phyloP scores from a whole-genome alignment of 2,888 invertebrate genomes.

The Troglohyphantes excavatus region DNA sequence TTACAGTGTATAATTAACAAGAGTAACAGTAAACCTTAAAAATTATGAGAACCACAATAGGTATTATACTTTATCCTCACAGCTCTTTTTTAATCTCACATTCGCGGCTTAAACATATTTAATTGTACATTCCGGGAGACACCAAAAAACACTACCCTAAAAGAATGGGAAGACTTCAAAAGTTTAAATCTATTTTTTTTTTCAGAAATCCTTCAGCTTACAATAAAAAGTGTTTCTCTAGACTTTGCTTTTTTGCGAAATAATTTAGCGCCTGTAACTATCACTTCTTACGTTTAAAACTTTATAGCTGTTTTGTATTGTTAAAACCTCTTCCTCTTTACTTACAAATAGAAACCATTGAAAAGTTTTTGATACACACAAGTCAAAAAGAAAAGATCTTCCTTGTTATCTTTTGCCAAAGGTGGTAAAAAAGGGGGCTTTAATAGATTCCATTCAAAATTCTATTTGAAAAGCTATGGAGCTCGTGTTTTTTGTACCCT shows the following conservation, averaged over 20 bases:
- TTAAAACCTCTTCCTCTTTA: background rate
- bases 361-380: background rate
- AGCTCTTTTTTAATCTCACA: no score
- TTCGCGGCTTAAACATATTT: no score
- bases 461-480: constrained; percentile 19
- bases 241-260: background rate
- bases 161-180: background rate
- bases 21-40: no score
- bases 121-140: no score
- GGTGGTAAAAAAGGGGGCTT: background rate
- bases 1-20: no score
- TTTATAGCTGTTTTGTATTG: background rate
- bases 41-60: no score
- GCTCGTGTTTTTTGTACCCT: background rate
- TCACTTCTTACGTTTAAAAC: background rate
- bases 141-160: background rate
- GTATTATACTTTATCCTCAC: no score
- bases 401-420: constrained; percentile 10
- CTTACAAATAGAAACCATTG: background rate
- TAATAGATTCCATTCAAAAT: background rate
- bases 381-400: background rate
- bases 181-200: background rate
- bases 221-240: background rate
- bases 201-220: background rate
- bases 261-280: background rate